Evolutionary conservation across 2,888 invertebrate genomes (phyloP).

Genomic region (Polydrusus pterygomalis): DNA sequence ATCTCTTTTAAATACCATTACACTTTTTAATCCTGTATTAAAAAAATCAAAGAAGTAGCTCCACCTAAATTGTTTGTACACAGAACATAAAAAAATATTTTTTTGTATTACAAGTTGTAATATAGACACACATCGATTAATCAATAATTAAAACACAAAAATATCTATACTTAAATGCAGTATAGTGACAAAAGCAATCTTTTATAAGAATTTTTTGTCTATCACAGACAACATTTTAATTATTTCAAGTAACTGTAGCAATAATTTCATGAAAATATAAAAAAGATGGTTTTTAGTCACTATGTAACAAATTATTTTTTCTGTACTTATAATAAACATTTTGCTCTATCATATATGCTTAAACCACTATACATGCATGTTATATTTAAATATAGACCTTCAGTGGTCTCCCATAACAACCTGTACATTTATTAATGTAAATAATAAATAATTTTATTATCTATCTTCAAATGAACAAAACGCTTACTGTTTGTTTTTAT

Average conservation of each 20-base stretch:
- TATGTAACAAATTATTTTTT: constrained; percentile 30
- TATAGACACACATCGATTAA: constrained; percentile 51
- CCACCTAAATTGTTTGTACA: constrained; percentile 45
- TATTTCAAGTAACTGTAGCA: constrained; percentile 46
- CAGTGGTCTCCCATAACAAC: constrained; percentile 57
- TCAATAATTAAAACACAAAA: constrained; percentile 39
- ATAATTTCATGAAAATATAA: constrained; percentile 42
- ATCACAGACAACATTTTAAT: constrained; percentile 41
- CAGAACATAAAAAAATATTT: constrained; percentile 47
- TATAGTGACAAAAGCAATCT: constrained; percentile 46
- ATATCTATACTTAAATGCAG: constrained; percentile 39
- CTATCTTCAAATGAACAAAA: constrained; percentile 58
- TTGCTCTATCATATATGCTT: constrained; percentile 34
- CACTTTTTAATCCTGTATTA: constrained; percentile 29
- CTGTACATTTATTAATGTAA: constrained; percentile 68
- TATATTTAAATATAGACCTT: constrained; percentile 33
- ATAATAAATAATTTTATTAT: constrained; percentile 65
- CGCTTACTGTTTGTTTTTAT: constrained; percentile 54
- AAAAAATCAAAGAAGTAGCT: constrained; percentile 30
- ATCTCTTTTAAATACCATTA: constrained; percentile 39
- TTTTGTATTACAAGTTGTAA: constrained; percentile 52
- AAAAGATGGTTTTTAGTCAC: constrained; percentile 39
- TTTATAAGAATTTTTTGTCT: constrained; percentile 24
- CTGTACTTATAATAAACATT: constrained; percentile 41
- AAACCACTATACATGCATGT: constrained; percentile 45